Evolutionary conservation across 2,113 vertebrate species (phyloP), one percentile per base, ranked within the genome.

Genomic region (Percina caprodes): DNA sequence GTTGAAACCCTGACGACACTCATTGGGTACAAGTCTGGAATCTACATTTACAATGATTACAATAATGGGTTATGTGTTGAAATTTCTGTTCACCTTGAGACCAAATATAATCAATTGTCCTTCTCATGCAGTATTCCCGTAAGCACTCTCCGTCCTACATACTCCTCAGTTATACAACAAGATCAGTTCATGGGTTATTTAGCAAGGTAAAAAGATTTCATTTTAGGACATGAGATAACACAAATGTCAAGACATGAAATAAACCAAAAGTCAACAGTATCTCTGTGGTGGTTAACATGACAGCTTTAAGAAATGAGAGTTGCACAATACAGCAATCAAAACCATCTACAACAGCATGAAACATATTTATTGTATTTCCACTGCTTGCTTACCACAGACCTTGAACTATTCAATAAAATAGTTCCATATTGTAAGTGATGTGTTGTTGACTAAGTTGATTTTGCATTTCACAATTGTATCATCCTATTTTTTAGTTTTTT

Each of bases 281-380:
- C 39, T 42, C 51, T 18, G 52, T 54, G 5, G 16, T 46, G n/a
- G 66, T 74, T 60, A 23, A 30, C 51, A 49, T 30, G n/a, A 55
- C 55, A 42, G 46, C 68, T 68, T 61, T 35, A 12, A 63, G 70
- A 66, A 66, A 67, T n/a, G 42, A 3, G 15, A 63, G 19, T n/a
- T 68, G 39, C 39, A 59, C 30, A 77, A 33, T 39, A 45, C 8
- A 35, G 23, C 16, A 24, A 59, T 30, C 55, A 65, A 74, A 77
- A 35, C 11, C 46, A 69, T 68, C 23, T 14, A 18, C 39, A 42
- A 67, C 39, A 74, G 6, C 72, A 55, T 69, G 24, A 59, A 59
- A 65, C 42, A 48, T 69, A 48, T 52, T 62, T 62, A 76, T 68
- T 84, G 52, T 39, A 21, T 82, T 72, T 86, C 66, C 60, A 78